Percentiles rank a stretch among this genome's conserved stretches.
Conservation (phyloP, 2,797 vertebrate species). For the Urophycis tenuis region DNA sequence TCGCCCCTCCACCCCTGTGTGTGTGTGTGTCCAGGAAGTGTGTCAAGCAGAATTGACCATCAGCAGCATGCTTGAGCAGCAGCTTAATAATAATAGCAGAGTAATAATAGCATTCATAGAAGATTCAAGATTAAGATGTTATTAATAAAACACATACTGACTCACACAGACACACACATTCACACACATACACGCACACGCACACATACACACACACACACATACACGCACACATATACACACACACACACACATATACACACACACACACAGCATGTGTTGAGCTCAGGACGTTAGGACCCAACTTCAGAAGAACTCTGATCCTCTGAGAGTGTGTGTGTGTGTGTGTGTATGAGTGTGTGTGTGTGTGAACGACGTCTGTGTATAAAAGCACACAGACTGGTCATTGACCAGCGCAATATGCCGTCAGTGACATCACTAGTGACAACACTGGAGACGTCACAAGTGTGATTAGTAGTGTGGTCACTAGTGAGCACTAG, state of each 20-base stretch:
- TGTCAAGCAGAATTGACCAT: not conserved
- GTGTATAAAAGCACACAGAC: not conserved
- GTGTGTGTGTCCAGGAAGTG: not conserved
- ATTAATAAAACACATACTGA: not conserved
- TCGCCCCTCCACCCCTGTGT: too few species aligned
- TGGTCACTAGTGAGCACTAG: too few species aligned
- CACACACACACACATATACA: too few species aligned
- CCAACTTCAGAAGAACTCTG: not conserved
- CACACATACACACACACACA: not conserved
- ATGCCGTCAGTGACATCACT: too few species aligned
- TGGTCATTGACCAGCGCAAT: not conserved
- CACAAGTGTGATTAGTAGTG: not conserved
- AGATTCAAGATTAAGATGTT: not conserved
- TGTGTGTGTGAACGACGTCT: not conserved
- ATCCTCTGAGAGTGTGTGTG: not conserved
- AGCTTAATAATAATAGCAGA: too few species aligned
- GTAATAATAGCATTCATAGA: not conserved
- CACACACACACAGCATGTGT: too few species aligned
- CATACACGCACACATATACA: not conserved
- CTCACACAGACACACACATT: too few species aligned
- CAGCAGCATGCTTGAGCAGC: not conserved
- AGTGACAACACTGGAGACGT: not conserved
- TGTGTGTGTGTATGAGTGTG: not conserved
- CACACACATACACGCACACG: not conserved
- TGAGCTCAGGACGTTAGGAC: not conserved